These are phyloP conservation scores for Otolemur garnettii DNA, from an alignment of 2,113 vertebrate species.

Conservation along the genomic window DNA sequence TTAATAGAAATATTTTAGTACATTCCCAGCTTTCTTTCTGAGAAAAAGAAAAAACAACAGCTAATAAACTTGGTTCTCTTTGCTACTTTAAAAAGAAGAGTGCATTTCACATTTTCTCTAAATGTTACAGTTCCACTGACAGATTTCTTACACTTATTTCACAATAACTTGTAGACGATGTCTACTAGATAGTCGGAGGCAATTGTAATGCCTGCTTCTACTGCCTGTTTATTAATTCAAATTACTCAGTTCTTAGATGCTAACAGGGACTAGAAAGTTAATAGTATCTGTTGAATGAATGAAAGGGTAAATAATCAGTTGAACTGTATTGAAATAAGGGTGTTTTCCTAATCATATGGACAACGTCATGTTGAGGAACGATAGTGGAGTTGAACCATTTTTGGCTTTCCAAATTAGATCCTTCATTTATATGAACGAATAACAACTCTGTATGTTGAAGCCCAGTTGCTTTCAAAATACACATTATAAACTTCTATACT, in stretches of 20 bases:
- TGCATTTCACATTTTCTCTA: neutral
- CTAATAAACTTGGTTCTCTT: neutral
- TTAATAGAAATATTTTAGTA: neutral
- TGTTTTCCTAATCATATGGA: neutral
- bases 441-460: neutral
- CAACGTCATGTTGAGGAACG: neutral
- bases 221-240: neutral
- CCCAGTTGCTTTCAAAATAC: neutral
- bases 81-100: neutral
- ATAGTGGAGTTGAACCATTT: conserved; percentile 11
- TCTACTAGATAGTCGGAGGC: neutral
- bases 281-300: neutral
- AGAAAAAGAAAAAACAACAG: neutral
- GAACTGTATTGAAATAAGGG: conserved; percentile 28
- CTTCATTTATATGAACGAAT: conserved; percentile 24
- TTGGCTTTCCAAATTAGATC: neutral
- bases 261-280: neutral
- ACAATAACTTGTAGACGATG: neutral
- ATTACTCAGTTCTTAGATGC: neutral
- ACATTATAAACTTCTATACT: neutral
- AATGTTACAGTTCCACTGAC: neutral
- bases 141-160: conserved; percentile 18
- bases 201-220: neutral
- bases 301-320: neutral
- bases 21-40: neutral